phyloP scores from a whole-genome alignment of 2,113 vertebrate species.

The Erythrocercus mccallii region DNA sequence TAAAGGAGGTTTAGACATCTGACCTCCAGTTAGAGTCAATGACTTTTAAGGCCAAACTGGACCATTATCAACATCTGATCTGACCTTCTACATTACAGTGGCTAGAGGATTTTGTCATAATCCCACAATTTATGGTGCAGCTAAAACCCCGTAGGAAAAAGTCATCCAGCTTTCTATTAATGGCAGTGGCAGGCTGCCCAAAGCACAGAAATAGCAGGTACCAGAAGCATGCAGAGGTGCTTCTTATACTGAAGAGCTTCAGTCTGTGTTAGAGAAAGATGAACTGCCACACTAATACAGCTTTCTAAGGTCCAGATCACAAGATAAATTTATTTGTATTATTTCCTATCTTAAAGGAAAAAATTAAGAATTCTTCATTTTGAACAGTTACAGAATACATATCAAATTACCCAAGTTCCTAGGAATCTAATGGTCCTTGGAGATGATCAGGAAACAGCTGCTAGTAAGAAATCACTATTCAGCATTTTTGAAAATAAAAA shows the following conservation, averaged over 20 bases:
- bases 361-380: neutral
- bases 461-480: neutral
- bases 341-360: neutral
- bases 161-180: neutral
- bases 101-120: slow-evolving; percentile 7
- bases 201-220: slow-evolving; percentile 2
- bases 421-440: neutral
- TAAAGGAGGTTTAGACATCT: neutral
- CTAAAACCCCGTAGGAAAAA: neutral
- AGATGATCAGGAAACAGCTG: neutral
- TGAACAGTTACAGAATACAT: neutral
- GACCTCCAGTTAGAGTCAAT: neutral
- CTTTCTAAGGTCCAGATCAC: neutral
- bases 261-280: neutral
- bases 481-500: neutral
- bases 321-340: neutral
- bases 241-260: neutral
- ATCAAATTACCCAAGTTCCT: neutral
- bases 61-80: neutral
- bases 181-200: neutral
- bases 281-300: neutral
- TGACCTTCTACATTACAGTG: neutral
- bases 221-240: neutral
- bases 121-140: neutral
- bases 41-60: neutral